Conservation (phyloP, 2,888 invertebrate genomes). For the Drymonia ruficornis region DNA sequence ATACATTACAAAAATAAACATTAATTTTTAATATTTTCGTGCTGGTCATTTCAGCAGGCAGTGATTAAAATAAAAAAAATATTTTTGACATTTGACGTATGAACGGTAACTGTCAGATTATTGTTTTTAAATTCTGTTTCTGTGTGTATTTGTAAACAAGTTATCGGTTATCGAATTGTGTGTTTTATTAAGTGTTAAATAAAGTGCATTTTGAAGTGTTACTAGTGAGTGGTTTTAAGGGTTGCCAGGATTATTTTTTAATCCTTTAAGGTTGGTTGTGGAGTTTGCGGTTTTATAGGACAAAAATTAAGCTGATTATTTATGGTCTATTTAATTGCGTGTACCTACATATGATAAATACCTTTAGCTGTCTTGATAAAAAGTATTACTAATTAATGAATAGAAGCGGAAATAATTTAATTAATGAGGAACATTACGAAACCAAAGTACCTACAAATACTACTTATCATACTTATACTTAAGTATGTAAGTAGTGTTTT, state of each 20-base stretch:
- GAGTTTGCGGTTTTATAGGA: neutral
- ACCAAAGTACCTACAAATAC: no score
- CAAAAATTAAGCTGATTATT: no score
- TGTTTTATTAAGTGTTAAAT: neutral
- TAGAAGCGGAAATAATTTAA: no score
- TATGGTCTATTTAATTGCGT: no score
- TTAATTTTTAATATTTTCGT: slow-evolving; percentile 29
- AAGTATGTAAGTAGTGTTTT: no score
- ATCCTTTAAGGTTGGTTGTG: neutral
- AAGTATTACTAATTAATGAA: no score
- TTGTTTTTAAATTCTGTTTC: neutral
- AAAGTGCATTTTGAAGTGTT: slow-evolving; percentile 2
- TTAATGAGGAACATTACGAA: no score
- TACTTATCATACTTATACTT: no score
- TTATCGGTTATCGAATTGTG: neutral
- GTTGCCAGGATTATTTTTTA: neutral
- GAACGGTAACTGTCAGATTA: slow-evolving; percentile 15
- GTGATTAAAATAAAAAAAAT: neutral
- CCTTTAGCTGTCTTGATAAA: no score
- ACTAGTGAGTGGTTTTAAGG: neutral
- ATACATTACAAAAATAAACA: slow-evolving; percentile 23
- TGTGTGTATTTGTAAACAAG: neutral
- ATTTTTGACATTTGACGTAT: slow-evolving; percentile 1
- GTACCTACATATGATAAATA: no score
- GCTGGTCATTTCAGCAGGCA: neutral